A percentile compares a stretch with the other conserved stretches of the same genome.
Evolutionary conservation across 2,888 invertebrate species (phyloP).

Genomic region (Polia nebulosa): DNA sequence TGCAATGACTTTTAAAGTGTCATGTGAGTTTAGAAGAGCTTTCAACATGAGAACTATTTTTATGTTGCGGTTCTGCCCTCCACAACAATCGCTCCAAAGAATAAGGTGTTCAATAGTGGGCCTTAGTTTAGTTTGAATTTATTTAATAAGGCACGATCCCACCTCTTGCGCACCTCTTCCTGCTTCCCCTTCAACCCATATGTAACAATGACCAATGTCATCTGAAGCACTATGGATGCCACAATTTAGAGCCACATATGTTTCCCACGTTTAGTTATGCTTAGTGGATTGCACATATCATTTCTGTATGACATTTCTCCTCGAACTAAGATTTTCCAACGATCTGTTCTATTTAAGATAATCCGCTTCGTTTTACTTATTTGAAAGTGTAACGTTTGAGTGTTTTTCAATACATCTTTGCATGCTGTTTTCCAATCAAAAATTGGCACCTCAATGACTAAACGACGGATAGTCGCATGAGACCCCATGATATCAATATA

Average conservation of each 20-base stretch:
- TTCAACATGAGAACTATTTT: conserved; percentile 28
- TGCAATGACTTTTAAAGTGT: conserved; percentile 9
- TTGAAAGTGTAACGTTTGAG: too few relatives aligned
- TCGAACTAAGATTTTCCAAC: too few relatives aligned
- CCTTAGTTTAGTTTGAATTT: conserved; percentile 25
- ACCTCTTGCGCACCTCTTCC: conserved; percentile 24
- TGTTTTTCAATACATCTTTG: too few relatives aligned
- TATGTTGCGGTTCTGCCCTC: conserved; percentile 24
- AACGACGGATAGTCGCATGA: conserved; percentile 47
- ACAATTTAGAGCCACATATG: conserved; percentile 50
- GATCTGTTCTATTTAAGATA: too few relatives aligned
- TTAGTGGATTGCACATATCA: too few relatives aligned
- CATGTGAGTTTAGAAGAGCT: conserved; percentile 13
- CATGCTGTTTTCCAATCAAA: too few relatives aligned
- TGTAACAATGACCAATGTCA: conserved; percentile 28
- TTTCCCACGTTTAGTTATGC: too few relatives aligned
- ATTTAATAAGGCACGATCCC: conserved; percentile 26
- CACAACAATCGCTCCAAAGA: conserved; percentile 27
- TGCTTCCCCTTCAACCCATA: conserved; percentile 26
- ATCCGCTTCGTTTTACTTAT: too few relatives aligned
- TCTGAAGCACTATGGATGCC: conserved; percentile 41
- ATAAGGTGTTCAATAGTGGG: conserved; percentile 25
- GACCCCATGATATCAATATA: conserved; percentile 56
- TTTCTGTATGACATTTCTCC: too few relatives aligned
- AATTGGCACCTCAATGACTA: conserved; percentile 52